Conservation (phyloP, 2,888 invertebrate genomes). For the Heliconius erato region DNA sequence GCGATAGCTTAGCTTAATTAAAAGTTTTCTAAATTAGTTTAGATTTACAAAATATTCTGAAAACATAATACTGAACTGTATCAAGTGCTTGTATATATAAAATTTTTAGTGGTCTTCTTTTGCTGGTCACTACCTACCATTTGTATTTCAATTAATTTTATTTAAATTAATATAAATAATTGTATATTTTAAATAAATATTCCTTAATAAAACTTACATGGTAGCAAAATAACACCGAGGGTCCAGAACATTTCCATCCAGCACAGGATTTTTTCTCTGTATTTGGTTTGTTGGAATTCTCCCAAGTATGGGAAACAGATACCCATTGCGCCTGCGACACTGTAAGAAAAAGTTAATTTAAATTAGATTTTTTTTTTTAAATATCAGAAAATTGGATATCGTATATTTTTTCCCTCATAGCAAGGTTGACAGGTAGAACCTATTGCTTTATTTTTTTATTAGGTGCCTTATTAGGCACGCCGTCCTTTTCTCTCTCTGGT, state of each 20-base stretch:
- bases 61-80: neutral
- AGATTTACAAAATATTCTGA: neutral
- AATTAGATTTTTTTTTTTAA: too few relatives aligned
- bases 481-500: neutral
- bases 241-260: constrained; percentile 96
- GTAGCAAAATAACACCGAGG: constrained; percentile 90
- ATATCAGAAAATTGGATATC: too few relatives aligned
- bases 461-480: neutral
- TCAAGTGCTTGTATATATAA: too few relatives aligned
- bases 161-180: neutral
- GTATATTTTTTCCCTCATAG: neutral
- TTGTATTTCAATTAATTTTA: neutral
- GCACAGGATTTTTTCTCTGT: constrained; percentile 92
- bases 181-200: neutral
- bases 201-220: constrained; percentile 82
- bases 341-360: constrained; percentile 63
- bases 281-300: constrained; percentile 92
- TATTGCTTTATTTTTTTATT: neutral
- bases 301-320: constrained; percentile 93
- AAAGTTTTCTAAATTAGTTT: neutral
- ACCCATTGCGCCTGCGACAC: constrained; percentile 93
- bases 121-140: too few relatives aligned
- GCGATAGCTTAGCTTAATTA: neutral
- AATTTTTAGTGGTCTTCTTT: too few relatives aligned
- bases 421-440: neutral